Evolutionary conservation across 2,888 invertebrate genomes (phyloP).

Genomic region (Parnassius smintheus): DNA sequence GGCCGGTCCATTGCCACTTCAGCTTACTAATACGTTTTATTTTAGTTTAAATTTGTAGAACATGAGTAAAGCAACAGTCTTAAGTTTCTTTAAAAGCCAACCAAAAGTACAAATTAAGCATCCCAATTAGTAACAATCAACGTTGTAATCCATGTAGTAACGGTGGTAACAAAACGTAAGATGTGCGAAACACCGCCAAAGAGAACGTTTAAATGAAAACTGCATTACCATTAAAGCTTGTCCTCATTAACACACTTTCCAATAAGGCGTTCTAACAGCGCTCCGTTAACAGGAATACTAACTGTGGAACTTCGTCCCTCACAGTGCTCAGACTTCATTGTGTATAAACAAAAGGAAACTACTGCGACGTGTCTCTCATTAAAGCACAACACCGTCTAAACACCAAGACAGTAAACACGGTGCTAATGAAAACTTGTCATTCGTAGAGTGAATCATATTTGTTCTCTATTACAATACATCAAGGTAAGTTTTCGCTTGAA

Average conservation of each 20-base stretch:
- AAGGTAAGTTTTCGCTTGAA: slow-evolving; percentile 15
- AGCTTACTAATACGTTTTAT: too few species aligned
- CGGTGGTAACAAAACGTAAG: neutral
- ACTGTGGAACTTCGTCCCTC: slow-evolving; percentile 47
- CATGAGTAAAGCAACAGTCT: too few species aligned
- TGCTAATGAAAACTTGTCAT: slow-evolving; percentile 10
- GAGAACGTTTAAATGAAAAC: slow-evolving; percentile 6
- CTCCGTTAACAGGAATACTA: slow-evolving; percentile 42
- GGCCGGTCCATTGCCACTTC: too few species aligned
- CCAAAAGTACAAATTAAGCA: neutral
- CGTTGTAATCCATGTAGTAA: neutral
- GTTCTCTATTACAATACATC: neutral
- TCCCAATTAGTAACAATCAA: neutral
- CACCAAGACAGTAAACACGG: slow-evolving; percentile 15
- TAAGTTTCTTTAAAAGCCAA: neutral
- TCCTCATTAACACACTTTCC: slow-evolving; percentile 30
- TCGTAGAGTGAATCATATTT: neutral
- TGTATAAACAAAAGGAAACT: slow-evolving; percentile 49
- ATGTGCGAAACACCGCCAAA: slow-evolving; percentile 4
- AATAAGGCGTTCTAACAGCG: slow-evolving; percentile 36
- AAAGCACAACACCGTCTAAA: slow-evolving; percentile 33
- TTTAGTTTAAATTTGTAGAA: too few species aligned
- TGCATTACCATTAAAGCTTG: slow-evolving; percentile 21
- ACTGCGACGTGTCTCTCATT: slow-evolving; percentile 47
- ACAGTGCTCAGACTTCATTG: slow-evolving; percentile 50